Evolutionary conservation across 2,888 invertebrate species (phyloP), one percentile per base, ranked within the genome.

Genomic region (Aphrophora alni): DNA sequence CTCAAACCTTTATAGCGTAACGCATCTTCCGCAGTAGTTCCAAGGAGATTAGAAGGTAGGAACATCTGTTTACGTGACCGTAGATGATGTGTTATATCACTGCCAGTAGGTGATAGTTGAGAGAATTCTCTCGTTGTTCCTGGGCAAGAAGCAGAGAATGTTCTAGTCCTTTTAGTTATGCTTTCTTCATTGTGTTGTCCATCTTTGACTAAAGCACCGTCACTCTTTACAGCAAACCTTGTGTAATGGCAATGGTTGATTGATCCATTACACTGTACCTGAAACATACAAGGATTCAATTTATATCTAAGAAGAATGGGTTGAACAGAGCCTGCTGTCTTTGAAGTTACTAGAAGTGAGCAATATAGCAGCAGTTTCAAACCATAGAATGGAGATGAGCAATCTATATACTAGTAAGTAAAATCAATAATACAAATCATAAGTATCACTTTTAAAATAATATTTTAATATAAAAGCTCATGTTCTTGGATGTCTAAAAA

Each of bases 11-110:
- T 44, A 38, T 59, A 74, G 25, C 33, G 28, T 59, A 79, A 69
- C 26, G 78, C 88, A 81, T 88, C 88, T 73, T 89, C 89, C 21
- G 88, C 87, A 8, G 88, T 87, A 0, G 88, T 87, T 5, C 88
- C 88, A 38, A 88, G 86, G 82, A 88, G 88, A 84, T 87, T 88
- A 33, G 85, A 85, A 4, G 86, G 85, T 28, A 86, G 83, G 78
- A 86, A 78, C 33, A 81, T 71, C 59, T 84, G 83, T 71, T 83
- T 83, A 38, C 83, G 82, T 12, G 84, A 84, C 4, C 82, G 80
- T 70, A 82, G 80, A 38, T 80, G 78, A 69, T 81, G 81, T 14
- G 78, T 72, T 26, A 69, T 82, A 71, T 83, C 84, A 77, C 83
- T 83, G 17, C 80, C 80, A 7, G 82, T 83, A 1, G 83, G 82